A percentile compares a stretch with the other conserved stretches of the same genome.
Conservation (phyloP, 2,888 invertebrate species). For the Archips crataeganus region DNA sequence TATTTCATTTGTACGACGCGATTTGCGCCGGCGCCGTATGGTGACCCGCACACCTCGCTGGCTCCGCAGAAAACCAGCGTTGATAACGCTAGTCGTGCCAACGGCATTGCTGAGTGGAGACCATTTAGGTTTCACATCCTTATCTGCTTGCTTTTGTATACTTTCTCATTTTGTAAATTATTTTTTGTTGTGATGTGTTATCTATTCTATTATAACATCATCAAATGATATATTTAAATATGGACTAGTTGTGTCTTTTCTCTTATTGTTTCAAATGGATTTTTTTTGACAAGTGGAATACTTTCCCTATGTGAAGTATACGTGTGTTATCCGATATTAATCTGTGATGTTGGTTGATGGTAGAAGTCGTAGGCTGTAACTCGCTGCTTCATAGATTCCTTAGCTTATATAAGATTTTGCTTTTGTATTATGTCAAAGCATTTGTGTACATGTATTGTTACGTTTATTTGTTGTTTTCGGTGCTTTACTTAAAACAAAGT, state of each 20-base stretch:
- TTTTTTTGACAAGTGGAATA: neutral
- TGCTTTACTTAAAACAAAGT: neutral
- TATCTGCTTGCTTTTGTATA: too few relatives aligned
- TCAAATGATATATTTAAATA: too few relatives aligned
- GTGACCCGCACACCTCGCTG: too few relatives aligned
- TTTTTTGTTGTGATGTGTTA: too few relatives aligned
- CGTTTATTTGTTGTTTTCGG: neutral
- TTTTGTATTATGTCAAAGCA: constrained; percentile 24
- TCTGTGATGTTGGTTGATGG: constrained; percentile 5
- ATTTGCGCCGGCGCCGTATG: too few relatives aligned
- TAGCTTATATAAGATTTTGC: constrained; percentile 23
- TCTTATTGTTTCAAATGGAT: neutral
- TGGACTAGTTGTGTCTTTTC: too few relatives aligned
- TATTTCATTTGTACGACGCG: too few relatives aligned
- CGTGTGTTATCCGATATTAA: constrained; percentile 8
- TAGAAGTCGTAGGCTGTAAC: constrained; percentile 21
- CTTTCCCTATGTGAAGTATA: neutral
- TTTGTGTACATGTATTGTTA: neutral
- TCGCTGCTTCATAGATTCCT: constrained; percentile 29
- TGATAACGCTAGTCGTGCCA: too few relatives aligned
- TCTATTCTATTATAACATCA: neutral
- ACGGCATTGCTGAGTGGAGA: too few relatives aligned
- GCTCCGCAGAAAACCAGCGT: too few relatives aligned
- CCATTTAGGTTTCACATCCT: too few relatives aligned
- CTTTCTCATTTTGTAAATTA: too few relatives aligned